phyloP scores from a whole-genome alignment of 1,140 invertebrate species.

The Rhizoglyphus robini region DNA sequence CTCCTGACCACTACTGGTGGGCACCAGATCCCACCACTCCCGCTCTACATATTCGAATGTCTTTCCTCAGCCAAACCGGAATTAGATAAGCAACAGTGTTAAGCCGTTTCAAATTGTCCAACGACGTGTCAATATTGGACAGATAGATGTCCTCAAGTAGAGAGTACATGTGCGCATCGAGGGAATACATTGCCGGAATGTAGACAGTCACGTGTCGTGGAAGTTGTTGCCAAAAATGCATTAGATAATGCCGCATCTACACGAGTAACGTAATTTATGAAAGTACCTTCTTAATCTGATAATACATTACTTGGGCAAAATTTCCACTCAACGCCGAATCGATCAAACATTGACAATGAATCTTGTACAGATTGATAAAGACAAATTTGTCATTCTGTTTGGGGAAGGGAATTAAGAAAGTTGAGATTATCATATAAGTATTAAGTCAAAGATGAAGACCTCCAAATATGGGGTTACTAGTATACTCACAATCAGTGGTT shows the following conservation, averaged over 20 bases:
- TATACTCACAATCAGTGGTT: neutral
- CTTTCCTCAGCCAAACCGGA: constrained; percentile 6
- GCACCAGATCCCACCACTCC: neutral
- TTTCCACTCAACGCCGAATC: neutral
- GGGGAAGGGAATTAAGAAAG: neutral
- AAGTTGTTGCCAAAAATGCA: constrained; percentile 20
- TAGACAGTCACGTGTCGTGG: neutral
- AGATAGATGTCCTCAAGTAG: neutral
- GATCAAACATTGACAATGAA: constrained; percentile 17
- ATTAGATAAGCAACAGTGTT: constrained; percentile 3
- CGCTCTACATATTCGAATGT: neutral
- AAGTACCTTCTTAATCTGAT: neutral
- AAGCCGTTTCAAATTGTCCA: neutral
- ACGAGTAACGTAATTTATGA: neutral
- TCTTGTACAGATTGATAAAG: constrained; percentile 16
- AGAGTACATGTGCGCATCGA: constrained; percentile 10
- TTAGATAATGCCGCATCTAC: constrained; percentile 18
- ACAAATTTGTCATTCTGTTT: constrained; percentile 7
- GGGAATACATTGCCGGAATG: neutral
- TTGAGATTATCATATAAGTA: neutral
- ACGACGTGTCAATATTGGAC: neutral
- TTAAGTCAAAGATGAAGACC: no score
- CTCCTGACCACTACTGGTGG: no score
- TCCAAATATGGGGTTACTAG: no score
- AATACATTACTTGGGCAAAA: neutral